A percentile compares a stretch with the other conserved stretches of the same genome.
phyloP scores from a whole-genome alignment of 2,113 vertebrate genomes.

The Peromyscus leucopus region DNA sequence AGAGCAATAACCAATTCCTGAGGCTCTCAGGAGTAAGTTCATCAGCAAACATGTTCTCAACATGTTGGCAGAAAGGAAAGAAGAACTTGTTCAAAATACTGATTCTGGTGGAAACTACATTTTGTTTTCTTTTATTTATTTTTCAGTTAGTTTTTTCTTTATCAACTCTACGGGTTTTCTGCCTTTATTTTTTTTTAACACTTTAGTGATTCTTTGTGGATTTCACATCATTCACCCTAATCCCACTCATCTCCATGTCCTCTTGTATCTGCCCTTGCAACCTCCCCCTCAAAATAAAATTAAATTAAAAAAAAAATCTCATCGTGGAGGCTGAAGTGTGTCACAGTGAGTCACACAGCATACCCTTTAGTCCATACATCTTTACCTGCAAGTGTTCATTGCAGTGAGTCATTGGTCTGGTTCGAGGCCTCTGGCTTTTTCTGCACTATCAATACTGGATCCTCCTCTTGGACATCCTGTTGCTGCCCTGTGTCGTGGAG shows the following conservation, averaged over 20 bases:
- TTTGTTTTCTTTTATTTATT: background rate
- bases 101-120: background rate
- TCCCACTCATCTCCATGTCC: background rate
- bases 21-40: constrained; percentile 9
- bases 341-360: background rate
- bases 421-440: background rate
- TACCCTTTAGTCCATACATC: background rate
- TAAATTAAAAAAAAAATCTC: background rate
- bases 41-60: background rate
- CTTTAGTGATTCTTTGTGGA: background rate
- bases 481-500: background rate
- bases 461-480: background rate
- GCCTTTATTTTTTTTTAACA: background rate
- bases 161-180: background rate
- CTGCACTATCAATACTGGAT: background rate
- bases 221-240: background rate
- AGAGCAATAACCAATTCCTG: background rate
- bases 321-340: background rate
- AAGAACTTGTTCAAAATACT: background rate
- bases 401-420: background rate
- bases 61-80: background rate
- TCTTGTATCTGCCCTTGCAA: background rate
- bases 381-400: background rate
- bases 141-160: background rate
- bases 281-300: background rate